phyloP scores from a whole-genome alignment of 2,113 vertebrate genomes.

The Percina caprodes region DNA sequence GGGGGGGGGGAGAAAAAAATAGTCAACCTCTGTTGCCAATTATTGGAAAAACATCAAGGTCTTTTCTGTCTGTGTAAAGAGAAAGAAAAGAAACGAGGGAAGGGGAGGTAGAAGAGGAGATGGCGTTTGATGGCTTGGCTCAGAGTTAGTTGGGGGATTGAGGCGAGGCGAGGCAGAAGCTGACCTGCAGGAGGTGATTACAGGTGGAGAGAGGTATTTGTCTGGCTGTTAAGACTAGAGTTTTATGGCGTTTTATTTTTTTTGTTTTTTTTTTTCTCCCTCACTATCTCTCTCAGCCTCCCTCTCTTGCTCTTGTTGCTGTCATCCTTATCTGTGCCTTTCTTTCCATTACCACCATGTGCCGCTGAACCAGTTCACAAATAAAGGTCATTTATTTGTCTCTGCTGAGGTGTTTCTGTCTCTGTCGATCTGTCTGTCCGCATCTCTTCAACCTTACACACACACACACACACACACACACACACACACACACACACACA shows the following conservation, averaged over 20 bases:
- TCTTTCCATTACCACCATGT: conserved; percentile 36
- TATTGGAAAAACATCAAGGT: conserved; percentile 86
- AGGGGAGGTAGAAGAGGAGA: conserved; percentile 55
- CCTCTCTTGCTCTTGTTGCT: conserved; percentile 35
- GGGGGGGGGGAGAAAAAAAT: conserved; percentile 37
- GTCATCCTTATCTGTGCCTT: conserved; percentile 47
- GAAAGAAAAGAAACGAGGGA: conserved; percentile 67
- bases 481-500: not conserved
- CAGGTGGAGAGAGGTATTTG: conserved; percentile 62
- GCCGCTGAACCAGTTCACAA: conserved; percentile 56
- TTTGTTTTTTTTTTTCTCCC: conserved; percentile 11
- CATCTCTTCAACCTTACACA: not conserved
- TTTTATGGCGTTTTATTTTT: conserved; percentile 17
- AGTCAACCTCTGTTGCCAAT: conserved; percentile 85
- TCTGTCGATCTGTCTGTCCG: conserved; percentile 6
- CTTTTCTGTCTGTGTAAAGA: conserved; percentile 73
- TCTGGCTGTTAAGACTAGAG: conserved; percentile 48
- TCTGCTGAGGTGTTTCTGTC: conserved; percentile 4
- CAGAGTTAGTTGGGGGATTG: conserved; percentile 66
- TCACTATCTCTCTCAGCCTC: conserved; percentile 50
- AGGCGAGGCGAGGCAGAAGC: conserved; percentile 49
- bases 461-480: conserved; percentile 8
- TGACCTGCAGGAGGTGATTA: conserved; percentile 75
- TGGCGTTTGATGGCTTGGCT: conserved; percentile 72
- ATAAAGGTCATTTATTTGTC: conserved; percentile 69